Base-by-base conservation (phyloP, 2,797 vertebrate species). In the Myotis findleyi region DNA sequence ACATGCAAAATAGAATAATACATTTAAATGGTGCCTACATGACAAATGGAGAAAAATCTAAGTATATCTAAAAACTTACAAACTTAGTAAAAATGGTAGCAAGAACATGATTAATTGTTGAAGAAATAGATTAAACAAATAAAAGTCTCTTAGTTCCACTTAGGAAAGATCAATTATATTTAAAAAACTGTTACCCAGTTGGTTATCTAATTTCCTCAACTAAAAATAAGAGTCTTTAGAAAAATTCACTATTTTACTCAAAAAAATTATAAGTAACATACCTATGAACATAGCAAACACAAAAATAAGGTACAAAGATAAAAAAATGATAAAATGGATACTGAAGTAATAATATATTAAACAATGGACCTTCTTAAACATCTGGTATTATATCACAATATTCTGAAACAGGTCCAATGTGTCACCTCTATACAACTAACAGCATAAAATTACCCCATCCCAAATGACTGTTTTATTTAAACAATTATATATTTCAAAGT, bases 401-500 rank as follows among this genome's bases (percentile, higher is more conserved):
- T 47, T 90, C 27, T 84, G 5, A 91, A 91, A 64, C 16, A 79
- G 76, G 16, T 41, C 59, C 41, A 49, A 12, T 57, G 3, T 62
- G 20, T 57, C 33, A 38, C 23, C 27, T 53, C 27, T 85, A 20
- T 47, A 53, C 1, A 82, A 68, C 33, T 12, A 41, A 47, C 30
- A n/a, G 20, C 3, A 68, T 12, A 93, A 44, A 55, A 87, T 87
- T 57, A 72, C 8, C 21, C 76, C 88, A 44, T 73, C 27, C n/a
- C n/a, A 87, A 93, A 84, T 84, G 33, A 87, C 33, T 90, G 30
- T 88, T 88, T 91, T 89, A 93, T 66, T 93, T 89, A 91, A 21
- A 80, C 30, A 87, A 77, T 59, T 87, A 69, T 0, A 13, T 53
- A 94, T 68, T 86, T 83, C 66, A 84, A 95, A 89, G 88, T 4